Evolutionary conservation across 1,140 invertebrate genomes (phyloP), one percentile per base, ranked within the genome.

Genomic region (Brachionus paranguensis): DNA sequence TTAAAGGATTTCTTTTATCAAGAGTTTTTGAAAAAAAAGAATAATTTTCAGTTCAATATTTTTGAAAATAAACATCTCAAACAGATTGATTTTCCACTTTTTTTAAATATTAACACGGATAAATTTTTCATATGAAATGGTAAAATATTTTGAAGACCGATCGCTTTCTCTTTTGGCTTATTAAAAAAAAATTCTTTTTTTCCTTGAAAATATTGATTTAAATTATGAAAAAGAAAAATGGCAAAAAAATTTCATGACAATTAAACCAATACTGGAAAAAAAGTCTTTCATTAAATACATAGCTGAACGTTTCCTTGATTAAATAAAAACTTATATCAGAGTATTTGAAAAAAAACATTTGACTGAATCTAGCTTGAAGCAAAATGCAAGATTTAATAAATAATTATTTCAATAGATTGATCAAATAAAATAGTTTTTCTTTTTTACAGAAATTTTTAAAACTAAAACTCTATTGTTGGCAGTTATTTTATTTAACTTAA

Each of bases 341-440:
- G 37, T 10, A 72, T 72, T 43, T 47, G 45, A 68, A 14, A 68
- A n/a, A 68, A 29, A 33, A 43, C 33, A 72, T 29, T 70, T 37
- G n/a, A 29, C 29, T 17, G 37, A 37, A 70, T 14, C n/a, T 43
- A 72, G 41, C 68, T 43, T 17, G 12, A 37, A 20, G 33, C n/a
- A 72, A 68, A 72, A 43, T 72, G 33, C 68, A 41, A 72, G 41
- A 43, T 12, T 43, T 20, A 72, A 43, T 47, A 72, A 72, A 72
- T 70, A 70, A 12, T 72, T 72, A 72, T 72, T 72, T 45, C 37
- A 20, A 72, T 72, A 43, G 68, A 72, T 41, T 72, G 68, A 72
- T 43, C 33, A 72, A 72, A 72, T 17, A 43, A 5, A 72, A 72
- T 33, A 37, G 0, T 37, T 37, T 37, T 37, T 37, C 33, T 37